Conservation (phyloP, 2,113 vertebrate species). For the Elachura formosa region DNA sequence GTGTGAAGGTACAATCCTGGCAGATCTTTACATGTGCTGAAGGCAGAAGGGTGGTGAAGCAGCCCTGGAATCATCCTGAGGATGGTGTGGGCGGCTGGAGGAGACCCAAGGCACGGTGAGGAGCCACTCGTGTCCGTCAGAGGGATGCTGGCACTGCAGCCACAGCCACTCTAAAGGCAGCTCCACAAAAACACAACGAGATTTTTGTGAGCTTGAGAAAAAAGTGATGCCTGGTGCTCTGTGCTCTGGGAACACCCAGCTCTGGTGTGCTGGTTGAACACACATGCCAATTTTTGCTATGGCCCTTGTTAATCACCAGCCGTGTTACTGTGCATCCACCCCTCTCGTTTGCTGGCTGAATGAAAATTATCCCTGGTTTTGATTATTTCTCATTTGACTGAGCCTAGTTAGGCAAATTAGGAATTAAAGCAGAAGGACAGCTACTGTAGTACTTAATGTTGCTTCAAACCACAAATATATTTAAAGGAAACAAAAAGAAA, state of each 20-base stretch:
- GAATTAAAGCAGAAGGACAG: constrained; percentile 37
- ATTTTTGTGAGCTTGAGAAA: not conserved
- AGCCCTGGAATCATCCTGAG: not conserved
- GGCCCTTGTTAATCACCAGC: constrained; percentile 8
- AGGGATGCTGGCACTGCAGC: not conserved
- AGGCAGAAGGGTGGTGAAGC: not conserved
- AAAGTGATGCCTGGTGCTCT: not conserved
- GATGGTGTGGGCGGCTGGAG: not conserved
- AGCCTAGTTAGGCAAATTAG: constrained; percentile 18
- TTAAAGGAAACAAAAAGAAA: constrained; percentile 12
- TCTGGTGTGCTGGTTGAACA: not conserved
- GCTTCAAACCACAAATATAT: constrained; percentile 10
- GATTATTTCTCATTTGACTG: constrained; percentile 32
- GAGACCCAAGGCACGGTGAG: rapidly evolving
- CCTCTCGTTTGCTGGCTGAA: constrained; percentile 22
- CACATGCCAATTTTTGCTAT: constrained; percentile 11
- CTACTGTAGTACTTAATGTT: constrained; percentile 21
- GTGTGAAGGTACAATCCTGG: not conserved
- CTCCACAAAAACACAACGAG: not conserved
- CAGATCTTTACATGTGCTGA: not conserved
- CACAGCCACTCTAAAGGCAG: not conserved
- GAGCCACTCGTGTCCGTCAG: not conserved
- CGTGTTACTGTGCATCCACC: not conserved
- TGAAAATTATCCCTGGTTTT: constrained; percentile 11
- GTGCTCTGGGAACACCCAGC: constrained; percentile 16